Conservation (phyloP, 2,797 vertebrate genomes). For the Paedocypris micromegethes region DNA sequence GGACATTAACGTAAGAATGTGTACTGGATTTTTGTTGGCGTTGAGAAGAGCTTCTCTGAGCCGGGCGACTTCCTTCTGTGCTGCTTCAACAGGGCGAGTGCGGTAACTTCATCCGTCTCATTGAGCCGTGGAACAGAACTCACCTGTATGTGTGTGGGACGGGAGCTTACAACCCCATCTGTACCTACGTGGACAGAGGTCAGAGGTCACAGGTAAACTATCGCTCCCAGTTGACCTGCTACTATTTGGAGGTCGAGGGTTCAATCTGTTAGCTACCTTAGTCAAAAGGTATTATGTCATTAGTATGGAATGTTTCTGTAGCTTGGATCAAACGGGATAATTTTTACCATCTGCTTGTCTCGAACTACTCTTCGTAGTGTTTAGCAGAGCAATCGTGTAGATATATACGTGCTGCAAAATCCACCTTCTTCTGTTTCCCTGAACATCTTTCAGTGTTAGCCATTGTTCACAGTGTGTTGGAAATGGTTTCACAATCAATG, state of each 20-base stretch:
- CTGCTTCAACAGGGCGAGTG: slow-evolving; percentile 81
- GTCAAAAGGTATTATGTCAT: slow-evolving; percentile 28
- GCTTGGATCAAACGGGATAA: slow-evolving; percentile 22
- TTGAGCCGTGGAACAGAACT: slow-evolving; percentile 98
- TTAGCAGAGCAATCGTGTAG: slow-evolving; percentile 18
- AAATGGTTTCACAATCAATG: too few species aligned
- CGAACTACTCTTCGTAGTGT: slow-evolving; percentile 9
- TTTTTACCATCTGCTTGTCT: slow-evolving; percentile 27
- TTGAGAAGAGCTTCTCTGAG: too few species aligned
- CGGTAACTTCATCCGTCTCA: slow-evolving; percentile 96
- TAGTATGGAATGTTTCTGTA: slow-evolving; percentile 18
- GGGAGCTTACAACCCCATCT: slow-evolving; percentile 96
- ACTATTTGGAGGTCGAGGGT: slow-evolving; percentile 26
- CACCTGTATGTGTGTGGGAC: slow-evolving; percentile 97
- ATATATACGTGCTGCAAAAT: neutral
- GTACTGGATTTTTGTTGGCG: neutral
- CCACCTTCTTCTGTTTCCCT: slow-evolving; percentile 17
- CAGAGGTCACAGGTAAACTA: slow-evolving; percentile 89
- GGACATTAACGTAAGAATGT: slow-evolving; percentile 86
- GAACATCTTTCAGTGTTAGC: neutral
- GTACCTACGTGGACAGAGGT: slow-evolving; percentile 91
- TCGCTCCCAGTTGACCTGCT: slow-evolving; percentile 18
- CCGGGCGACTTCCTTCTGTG: slow-evolving; percentile 29
- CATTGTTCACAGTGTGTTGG: neutral
- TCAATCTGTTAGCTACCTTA: slow-evolving; percentile 31